Evolutionary conservation across 1,140 invertebrate genomes (phyloP), one percentile per base, ranked within the genome.

Genomic region (Ptiloglossa arizonensis): DNA sequence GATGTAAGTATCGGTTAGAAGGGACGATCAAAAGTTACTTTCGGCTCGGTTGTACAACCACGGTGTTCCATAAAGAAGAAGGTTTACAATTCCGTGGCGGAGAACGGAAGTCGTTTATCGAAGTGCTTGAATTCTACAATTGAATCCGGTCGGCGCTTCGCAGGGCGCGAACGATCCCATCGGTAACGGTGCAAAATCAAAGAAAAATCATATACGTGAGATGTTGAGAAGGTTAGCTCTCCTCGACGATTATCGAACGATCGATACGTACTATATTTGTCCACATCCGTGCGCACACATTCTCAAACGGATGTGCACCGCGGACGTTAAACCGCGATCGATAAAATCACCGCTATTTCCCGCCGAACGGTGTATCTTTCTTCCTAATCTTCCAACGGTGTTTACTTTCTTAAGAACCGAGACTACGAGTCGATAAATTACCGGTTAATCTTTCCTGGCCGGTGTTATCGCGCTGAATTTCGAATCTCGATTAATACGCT

Each of bases 231-330:
- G 46, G 13, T 50, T 50, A n/a, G n/a, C 60, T 44, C 52, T 46
- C 59, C 56, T 27, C 46, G 63, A 27, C 70, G 81, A 86, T 86
- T 86, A 83, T 52, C 46, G 32, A 68, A 57, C 83, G 83, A 75
- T 81, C 81, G 70, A 86, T 83, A 76, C 63, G 17, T 35, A 44
- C 35, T 57, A 46, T 64, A 48, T 64, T 41, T 29, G 17, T 48
- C 29, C 64, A 54, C 32, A 76, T 59, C 63, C 64, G 27, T 38
- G 35, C 68, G n/a, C 50, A 29, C 41, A 46, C 62, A 32, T 50
- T 6, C 29, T 22, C 3, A 13, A 44, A 48, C 13, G 24, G 27
- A 50, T 17, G 29, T 54, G 64, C 15, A 27, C 22, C 5, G 8
- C 50, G 48, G 46, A 56, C 75, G 57, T 50, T 68, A 46, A 60